Evolutionary conservation across 2,113 vertebrate species (phyloP), one percentile per base, ranked within the genome.

Genomic region (Rostratula benghalensis): DNA sequence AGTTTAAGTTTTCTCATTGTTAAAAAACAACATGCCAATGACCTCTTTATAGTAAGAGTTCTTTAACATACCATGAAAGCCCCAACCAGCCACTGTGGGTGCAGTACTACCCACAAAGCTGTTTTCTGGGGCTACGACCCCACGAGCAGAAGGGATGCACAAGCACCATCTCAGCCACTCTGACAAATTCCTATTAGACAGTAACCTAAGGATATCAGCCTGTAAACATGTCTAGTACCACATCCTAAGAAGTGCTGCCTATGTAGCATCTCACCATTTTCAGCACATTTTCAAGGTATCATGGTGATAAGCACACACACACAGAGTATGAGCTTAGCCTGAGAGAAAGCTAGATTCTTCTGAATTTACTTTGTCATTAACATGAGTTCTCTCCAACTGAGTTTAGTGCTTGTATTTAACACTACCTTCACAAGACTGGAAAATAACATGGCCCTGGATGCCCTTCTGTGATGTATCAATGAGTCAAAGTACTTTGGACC

Each of bases 71-170:
- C 8, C 1, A 2, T 4, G 23, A 35, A 54, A 70, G 17, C 4
- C 46, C 70, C 22, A 31, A 22, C 3, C 61, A 50, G n/a, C 17
- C 27, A 3, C 0, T 18, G 67, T 21, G 30, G 59, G 18, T 31
- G 8, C 20, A 51, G 50, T 2, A 63, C 2, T 23, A 50, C 15
- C 24, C 33, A 60, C 0, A 0, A 59, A 35, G 54, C 19, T 45
- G 45, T 0, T 43, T 57, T 76, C 8, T 17, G 35, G 18, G 18
- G 24, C 67, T 77, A 83, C 14, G 45, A 27, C 13, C 7, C 31
- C 0, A 0, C 20, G 13, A 70, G 30, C 39, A 64, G 37, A 89
- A 70, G 8, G 24, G 50, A 77, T 6, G 13, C 22, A 61, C 12
- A 57, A 43, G 6, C 64, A 74, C n/a, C 19, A 61, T 1, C n/a